Evolutionary conservation across 1,140 invertebrate species (phyloP), one percentile per base, ranked within the genome.

Genomic region (Zaprionus kolodkinae): DNA sequence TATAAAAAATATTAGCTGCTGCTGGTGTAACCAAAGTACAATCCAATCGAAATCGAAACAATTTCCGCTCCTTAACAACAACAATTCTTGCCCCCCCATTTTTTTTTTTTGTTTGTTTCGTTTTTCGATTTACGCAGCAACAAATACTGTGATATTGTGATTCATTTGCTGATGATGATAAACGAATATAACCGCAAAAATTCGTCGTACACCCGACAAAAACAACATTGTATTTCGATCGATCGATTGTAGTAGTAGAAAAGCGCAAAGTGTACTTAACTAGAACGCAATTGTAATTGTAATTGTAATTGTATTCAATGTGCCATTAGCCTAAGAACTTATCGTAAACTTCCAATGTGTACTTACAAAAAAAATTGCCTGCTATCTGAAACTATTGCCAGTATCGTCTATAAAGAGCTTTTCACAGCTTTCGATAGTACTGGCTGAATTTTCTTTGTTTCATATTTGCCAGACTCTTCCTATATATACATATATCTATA

Each of bases 111-210:
- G 65, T 35, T 45, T 62, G 50, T 62, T 76, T 60, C 52, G 43
- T 71, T 5, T 64, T 65, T 21, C 21, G 50, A 57, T 62, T 55
- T 50, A 73, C 81, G 81, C 81, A 84, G 81, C 81, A 70, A 78
- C 68, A 81, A 81, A 79, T 89, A 89, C 85, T 88, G 85, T 88
- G 85, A 88, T 88, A 88, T 72, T 81, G 73, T 83, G 67, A 66
- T 67, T 82, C 66, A 77, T 70, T 45, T 45, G 40, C 40, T 43
- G 10, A 33, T 35, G 40, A 61, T 64, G 48, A 38, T 45, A 65
- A 64, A 66, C 6, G 36, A 56, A 56, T 45, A 60, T 15, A 66
- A 57, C 36, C 52, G n/a, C 45, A 59, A 65, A 65, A 43, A 45
- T 45, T 55, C 25, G 25, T 55, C 30, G 13, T 21, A 21, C 21